Base-by-base conservation (phyloP, 2,113 vertebrate genomes). In the Camelus bactrianus region DNA sequence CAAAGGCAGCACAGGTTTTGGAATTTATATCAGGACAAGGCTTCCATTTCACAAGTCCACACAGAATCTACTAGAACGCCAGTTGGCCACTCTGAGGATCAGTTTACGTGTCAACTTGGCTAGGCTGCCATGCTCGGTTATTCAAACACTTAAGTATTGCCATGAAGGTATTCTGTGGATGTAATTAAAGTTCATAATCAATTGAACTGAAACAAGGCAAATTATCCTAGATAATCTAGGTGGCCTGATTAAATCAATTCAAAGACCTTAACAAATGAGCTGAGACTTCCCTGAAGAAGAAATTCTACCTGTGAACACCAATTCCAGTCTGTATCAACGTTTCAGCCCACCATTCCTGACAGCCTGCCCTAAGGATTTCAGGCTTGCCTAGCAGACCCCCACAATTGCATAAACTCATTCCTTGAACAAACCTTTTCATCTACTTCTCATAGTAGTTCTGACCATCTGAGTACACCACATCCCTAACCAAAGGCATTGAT, bases 301-400 rank as follows among this genome's bases (percentile, higher is more conserved):
- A 19, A 19, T 14, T 26, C 38, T 5, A 32, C 5, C 38, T n/a
- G 3, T 1, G 14, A 32, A 52, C 0, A 0, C 42, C 50, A 35
- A 38, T 35, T 22, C 38, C 7, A 10, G 17, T 20, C 84, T 38
- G 6, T 5, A 2, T 19, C 38, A 8, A 48, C n/a, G n/a, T 19
- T 26, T 52, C 17, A 28, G 38, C 22, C 14, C 9, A 10, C 35
- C 38, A 62, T 72, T 48, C 19, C 67, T 46, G 38, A 56, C 3
- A 75, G 52, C 15, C 17, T 62, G 4, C 22, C 65, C 67, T 30
- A 56, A 4, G 48, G 58, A 11, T 24, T 30, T 65, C 65, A 46
- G 20, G 26, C 28, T n/a, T 73, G 60, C 38, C 62, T 50, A 22
- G 35, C 19, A 62, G 76, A 54, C 38, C n/a, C 16, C 79, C 32